Percentiles rank a stretch among this genome's conserved stretches.
These are phyloP conservation scores for Penaeus japonicus DNA, from an alignment of 1,140 invertebrate species.

Conservation along the genomic window DNA sequence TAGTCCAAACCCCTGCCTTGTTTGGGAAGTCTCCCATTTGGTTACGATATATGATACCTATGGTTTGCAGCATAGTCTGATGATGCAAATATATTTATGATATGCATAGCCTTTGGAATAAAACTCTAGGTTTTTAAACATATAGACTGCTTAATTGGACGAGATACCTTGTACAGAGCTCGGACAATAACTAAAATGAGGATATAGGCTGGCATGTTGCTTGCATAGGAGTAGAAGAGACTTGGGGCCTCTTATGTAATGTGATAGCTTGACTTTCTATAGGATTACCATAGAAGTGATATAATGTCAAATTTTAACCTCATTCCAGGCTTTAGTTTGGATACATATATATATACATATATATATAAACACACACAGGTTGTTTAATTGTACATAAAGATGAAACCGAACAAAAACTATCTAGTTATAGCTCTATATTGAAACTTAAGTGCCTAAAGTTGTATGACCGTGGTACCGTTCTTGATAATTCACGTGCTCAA, in stretches of 20 bases:
- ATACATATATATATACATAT: not conserved
- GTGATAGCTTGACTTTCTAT: constrained; percentile 10
- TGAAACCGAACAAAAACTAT: not conserved
- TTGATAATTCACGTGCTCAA: constrained; percentile 40
- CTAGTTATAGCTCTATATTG: constrained; percentile 23
- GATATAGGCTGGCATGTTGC: not conserved
- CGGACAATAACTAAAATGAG: constrained; percentile 10
- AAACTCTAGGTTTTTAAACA: not conserved
- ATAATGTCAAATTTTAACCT: not conserved
- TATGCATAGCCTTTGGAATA: not conserved
- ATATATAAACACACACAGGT: not conserved
- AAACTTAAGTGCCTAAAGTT: constrained; percentile 42
- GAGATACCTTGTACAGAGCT: not conserved
- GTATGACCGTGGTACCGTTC: constrained; percentile 36
- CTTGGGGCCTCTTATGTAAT: not conserved
- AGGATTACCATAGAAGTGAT: not conserved
- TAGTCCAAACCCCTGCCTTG: too few species aligned
- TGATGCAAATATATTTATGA: not conserved
- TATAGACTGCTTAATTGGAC: not conserved
- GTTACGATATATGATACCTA: too few species aligned
- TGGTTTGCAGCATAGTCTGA: too few species aligned
- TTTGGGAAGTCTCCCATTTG: too few species aligned
- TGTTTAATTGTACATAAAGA: constrained; percentile 35
- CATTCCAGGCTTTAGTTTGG: constrained; percentile 20
- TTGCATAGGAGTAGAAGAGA: constrained; percentile 11